Conservation (phyloP, 2,113 vertebrate species). For the Sylvietta virens region DNA sequence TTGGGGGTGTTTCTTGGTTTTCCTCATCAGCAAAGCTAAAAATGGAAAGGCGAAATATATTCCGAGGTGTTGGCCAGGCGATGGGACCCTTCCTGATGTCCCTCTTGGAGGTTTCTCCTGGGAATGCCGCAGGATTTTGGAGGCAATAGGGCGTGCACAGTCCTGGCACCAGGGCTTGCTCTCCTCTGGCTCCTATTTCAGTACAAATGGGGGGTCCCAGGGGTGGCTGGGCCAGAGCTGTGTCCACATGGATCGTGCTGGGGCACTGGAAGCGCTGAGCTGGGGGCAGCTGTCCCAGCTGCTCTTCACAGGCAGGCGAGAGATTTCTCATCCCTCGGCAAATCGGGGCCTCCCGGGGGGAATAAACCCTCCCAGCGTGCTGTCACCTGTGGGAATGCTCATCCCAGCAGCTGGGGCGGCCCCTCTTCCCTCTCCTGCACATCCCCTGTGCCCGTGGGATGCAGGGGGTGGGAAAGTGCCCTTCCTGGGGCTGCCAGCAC, state of each 20-base stretch:
- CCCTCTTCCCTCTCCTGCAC: not conserved
- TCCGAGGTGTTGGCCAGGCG: accelerated
- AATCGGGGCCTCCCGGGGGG: not conserved
- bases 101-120: not conserved
- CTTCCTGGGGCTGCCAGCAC: not conserved
- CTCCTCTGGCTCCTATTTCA: not conserved
- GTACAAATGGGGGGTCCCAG: not conserved
- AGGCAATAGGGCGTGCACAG: accelerated
- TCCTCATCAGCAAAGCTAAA: not conserved
- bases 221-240: not conserved
- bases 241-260: not conserved
- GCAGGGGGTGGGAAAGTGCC: not conserved
- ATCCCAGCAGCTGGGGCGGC: not conserved
- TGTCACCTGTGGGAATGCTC: not conserved
- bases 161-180: accelerated
- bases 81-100: not conserved
- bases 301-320: not conserved
- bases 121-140: accelerated
- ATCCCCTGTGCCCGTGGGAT: accelerated
- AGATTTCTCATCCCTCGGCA: not conserved
- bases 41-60: not conserved
- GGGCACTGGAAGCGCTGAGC: accelerated
- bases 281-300: not conserved
- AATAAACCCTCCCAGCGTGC: not conserved
- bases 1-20: not conserved